Evolutionary conservation across 2,888 invertebrate species (phyloP).

Genomic region (Meandrusa payeni): DNA sequence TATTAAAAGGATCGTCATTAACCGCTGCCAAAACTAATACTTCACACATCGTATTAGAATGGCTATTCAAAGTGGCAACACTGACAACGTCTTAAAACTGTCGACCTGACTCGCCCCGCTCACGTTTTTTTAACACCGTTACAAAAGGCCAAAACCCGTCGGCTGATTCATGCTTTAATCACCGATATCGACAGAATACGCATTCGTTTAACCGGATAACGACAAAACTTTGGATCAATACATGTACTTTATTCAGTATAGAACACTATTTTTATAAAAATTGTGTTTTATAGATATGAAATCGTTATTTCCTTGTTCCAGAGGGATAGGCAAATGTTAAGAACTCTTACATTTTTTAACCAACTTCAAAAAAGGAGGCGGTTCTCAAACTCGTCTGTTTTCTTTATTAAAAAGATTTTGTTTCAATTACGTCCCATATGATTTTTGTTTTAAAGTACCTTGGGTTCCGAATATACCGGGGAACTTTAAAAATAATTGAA

Average conservation of each 20-base stretch:
- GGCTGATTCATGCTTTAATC: slow-evolving; percentile 22
- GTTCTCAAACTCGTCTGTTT: too few species aligned
- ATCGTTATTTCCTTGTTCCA: too few species aligned
- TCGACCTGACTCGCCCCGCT: slow-evolving; percentile 9
- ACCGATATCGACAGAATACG: slow-evolving; percentile 16
- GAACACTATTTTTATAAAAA: too few species aligned
- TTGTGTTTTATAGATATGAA: too few species aligned
- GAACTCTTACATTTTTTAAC: too few species aligned
- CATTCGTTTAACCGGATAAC: neutral
- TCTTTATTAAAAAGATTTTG: too few species aligned
- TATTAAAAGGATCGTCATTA: slow-evolving; percentile 19
- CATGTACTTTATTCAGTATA: neutral
- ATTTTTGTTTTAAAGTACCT: too few species aligned
- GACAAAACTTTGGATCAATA: slow-evolving; percentile 1
- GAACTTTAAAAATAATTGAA: too few species aligned
- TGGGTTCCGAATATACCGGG: too few species aligned
- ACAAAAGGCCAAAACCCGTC: slow-evolving; percentile 22
- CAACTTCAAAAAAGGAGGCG: too few species aligned
- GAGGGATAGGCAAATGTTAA: too few species aligned
- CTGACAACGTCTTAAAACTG: slow-evolving; percentile 9
- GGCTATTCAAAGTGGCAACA: slow-evolving; percentile 18
- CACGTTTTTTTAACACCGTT: slow-evolving; percentile 24
- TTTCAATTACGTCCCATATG: too few species aligned
- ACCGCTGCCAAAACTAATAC: slow-evolving; percentile 21
- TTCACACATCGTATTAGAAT: slow-evolving; percentile 21